Base-by-base conservation (phyloP, 2,888 invertebrate species). In the Gari tellinella region DNA sequence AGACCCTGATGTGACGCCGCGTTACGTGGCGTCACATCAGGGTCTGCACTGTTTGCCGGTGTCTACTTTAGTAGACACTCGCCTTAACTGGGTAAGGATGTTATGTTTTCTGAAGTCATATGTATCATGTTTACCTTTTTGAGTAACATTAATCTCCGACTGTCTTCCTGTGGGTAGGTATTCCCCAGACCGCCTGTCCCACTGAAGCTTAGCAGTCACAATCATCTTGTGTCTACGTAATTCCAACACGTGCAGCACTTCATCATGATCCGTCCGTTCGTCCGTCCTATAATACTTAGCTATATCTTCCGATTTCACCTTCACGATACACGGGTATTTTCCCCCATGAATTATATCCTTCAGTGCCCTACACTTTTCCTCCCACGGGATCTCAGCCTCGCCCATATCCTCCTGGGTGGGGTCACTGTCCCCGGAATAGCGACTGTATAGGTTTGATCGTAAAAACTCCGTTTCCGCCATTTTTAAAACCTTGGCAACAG, bases 61-160 rank as follows among this genome's bases (percentile, higher is more conserved):
- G n/a, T n/a, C n/a, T n/a, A n/a, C n/a, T n/a, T n/a, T n/a, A n/a
- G n/a, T n/a, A n/a, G n/a, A n/a, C n/a, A n/a, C n/a, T n/a, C n/a
- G n/a, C n/a, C n/a, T n/a, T n/a, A n/a, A n/a, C n/a, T n/a, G n/a
- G n/a, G n/a, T n/a, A n/a, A n/a, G n/a, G n/a, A n/a, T n/a, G n/a
- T n/a, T n/a, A n/a, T n/a, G n/a, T n/a, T n/a, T n/a, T n/a, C n/a
- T n/a, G n/a, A n/a, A n/a, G n/a, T n/a, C n/a, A n/a, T n/a, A n/a
- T n/a, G n/a, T n/a, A n/a, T n/a, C n/a, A n/a, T n/a, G n/a, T 37
- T 23, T 72, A 89, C 89, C 89, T 88, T 84, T 86, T 51, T 85
- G 85, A 43, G 83, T 72, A 23, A 85, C 83, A 3, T 87, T 86
- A 41, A 89, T 84, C 37, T 87, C 84, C 45, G 83, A 60, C 40